These are phyloP conservation scores for Actinernus sp. DNA, from an alignment of 92 coral and sea anemone genomes.

Conservation along the genomic window DNA sequence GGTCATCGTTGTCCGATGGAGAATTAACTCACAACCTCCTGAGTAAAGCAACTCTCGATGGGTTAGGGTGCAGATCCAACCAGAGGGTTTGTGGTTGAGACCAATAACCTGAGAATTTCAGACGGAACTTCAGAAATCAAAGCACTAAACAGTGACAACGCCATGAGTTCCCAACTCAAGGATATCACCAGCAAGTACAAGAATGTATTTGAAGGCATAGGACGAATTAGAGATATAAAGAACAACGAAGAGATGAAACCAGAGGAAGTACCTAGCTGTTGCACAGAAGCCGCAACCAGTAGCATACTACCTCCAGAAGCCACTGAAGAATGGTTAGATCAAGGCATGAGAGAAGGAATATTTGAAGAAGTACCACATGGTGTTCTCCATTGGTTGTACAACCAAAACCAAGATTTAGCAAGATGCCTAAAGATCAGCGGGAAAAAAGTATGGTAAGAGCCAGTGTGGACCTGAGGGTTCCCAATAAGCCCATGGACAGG, in stretches of 20 bases:
- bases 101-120: conserved; percentile 34
- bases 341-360: no score
- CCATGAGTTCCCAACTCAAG: no score
- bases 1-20: conserved; percentile 32
- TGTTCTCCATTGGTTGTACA: conserved; percentile 55
- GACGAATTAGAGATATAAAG: no score
- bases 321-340: conserved; percentile 36
- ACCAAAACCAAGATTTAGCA: no score
- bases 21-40: conserved; percentile 37
- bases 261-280: no score
- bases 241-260: no score
- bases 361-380: conserved; percentile 21
- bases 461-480: no score
- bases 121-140: not conserved
- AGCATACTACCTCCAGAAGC: conserved; percentile 24
- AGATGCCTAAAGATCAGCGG: conserved; percentile 49
- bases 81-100: conserved; percentile 39
- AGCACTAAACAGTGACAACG: conserved; percentile 2
- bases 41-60: conserved; percentile 16
- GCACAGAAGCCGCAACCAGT: conserved; percentile 38
- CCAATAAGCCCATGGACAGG: not conserved
- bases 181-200: no score
- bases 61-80: conserved; percentile 35
- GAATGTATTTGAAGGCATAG: no score
- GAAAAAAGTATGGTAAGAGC: no score